Conservation (phyloP, 1,140 invertebrate species). For the Sarcophaga peregrina region DNA sequence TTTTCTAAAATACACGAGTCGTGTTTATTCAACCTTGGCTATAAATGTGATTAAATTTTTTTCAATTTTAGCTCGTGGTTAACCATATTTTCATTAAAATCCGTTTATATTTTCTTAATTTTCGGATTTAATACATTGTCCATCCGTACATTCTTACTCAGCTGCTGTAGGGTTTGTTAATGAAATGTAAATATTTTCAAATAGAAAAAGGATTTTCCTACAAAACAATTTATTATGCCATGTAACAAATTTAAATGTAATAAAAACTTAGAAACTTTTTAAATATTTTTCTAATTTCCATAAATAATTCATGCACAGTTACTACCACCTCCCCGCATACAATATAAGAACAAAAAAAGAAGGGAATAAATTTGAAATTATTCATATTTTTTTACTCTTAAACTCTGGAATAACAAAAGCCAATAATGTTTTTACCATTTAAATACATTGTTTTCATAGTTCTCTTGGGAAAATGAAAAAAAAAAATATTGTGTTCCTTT, state of each 20-base stretch:
- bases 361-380: no score
- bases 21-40: no score
- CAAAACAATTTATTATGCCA: not conserved
- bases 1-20: no score
- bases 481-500: no score
- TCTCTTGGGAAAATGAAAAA: not conserved
- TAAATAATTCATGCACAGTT: not conserved
- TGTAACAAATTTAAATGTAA: not conserved
- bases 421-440: slow-evolving; percentile 21
- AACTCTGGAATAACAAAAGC: not conserved
- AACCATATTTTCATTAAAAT: no score
- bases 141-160: no score
- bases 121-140: no score
- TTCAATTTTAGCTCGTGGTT: no score
- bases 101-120: no score
- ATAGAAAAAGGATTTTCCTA: not conserved
- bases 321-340: no score
- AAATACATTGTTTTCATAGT: slow-evolving; percentile 21
- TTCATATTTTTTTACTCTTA: slow-evolving; percentile 10
- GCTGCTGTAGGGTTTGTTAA: not conserved
- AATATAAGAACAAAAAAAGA: not conserved
- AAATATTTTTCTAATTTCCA: not conserved
- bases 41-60: no score
- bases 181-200: not conserved
- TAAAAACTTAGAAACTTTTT: not conserved